Conservation (phyloP, 2,113 vertebrate genomes). For the Leptocoma aspasia region DNA sequence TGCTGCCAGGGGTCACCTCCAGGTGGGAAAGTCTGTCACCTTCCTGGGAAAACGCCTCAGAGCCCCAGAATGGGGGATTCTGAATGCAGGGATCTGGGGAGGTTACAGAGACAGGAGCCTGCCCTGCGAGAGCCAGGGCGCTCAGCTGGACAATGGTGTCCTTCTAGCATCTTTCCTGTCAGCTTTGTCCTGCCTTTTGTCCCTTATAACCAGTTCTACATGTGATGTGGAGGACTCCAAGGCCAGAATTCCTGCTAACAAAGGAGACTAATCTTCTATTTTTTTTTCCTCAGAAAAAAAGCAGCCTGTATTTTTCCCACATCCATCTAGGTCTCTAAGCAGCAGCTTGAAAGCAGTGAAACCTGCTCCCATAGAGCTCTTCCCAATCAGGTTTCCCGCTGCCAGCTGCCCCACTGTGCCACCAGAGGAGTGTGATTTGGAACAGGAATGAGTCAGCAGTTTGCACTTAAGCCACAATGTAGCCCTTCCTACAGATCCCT, state of each 20-base stretch:
- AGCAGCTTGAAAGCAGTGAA: background rate
- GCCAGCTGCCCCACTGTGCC: background rate
- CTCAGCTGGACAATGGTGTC: fast-evolving
- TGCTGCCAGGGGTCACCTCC: background rate
- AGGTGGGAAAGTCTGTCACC: background rate
- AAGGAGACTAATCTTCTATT: background rate
- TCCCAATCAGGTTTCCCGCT: background rate
- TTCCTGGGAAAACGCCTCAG: background rate
- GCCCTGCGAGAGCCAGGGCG: background rate
- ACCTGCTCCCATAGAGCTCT: background rate
- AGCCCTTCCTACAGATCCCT: background rate
- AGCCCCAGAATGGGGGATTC: background rate
- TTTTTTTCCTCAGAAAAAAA: background rate
- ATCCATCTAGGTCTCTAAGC: background rate
- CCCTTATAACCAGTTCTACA: background rate
- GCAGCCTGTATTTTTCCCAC: background rate
- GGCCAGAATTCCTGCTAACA: background rate
- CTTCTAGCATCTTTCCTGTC: background rate
- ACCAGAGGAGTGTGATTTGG: background rate
- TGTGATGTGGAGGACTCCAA: fast-evolving
- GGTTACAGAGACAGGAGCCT: background rate
- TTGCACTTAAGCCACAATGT: background rate
- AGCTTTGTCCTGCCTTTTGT: background rate
- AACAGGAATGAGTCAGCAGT: slow-evolving; percentile 49
- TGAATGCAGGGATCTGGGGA: background rate